Evolutionary conservation across 2,888 invertebrate genomes (phyloP).

Genomic region (Habroteleia sp.): DNA sequence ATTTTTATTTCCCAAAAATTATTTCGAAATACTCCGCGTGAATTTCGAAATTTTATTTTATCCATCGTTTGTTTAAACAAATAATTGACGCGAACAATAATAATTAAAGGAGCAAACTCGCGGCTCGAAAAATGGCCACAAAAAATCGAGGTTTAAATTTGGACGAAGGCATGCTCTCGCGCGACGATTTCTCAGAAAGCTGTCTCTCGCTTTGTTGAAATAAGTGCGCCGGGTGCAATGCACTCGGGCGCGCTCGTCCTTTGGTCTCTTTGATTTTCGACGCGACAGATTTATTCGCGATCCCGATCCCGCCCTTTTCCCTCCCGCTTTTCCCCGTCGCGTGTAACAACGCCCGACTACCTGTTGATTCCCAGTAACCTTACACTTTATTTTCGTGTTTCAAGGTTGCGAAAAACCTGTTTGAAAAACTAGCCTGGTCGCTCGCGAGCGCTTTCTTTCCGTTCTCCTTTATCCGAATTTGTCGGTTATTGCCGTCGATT

Average conservation of each 20-base stretch:
- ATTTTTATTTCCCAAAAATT: too few relatives aligned
- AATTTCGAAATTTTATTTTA: too few relatives aligned
- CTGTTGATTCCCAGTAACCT: constrained; percentile 62
- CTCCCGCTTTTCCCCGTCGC: constrained; percentile 33
- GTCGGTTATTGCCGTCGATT: constrained; percentile 38
- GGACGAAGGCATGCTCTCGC: constrained; percentile 5
- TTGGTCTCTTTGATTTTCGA: constrained; percentile 43
- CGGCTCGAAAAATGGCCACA: too few relatives aligned
- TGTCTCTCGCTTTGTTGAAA: constrained; percentile 60
- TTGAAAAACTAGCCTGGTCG: constrained; percentile 59
- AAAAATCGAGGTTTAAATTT: constrained; percentile 40
- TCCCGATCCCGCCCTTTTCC: constrained; percentile 44
- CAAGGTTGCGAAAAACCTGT: constrained; percentile 62
- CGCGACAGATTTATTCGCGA: constrained; percentile 58
- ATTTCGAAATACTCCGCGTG: too few relatives aligned
- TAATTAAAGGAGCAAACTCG: too few relatives aligned
- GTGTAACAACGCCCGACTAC: constrained; percentile 44
- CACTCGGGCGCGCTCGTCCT: constrained; percentile 46
- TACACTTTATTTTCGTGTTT: constrained; percentile 61
- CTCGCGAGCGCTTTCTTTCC: constrained; percentile 50
- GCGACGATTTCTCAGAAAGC: constrained; percentile 54
- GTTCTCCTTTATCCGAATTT: constrained; percentile 53
- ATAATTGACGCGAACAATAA: too few relatives aligned
- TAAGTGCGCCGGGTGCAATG: constrained; percentile 57
- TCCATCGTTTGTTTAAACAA: too few relatives aligned